Conservation (phyloP, 2,888 invertebrate genomes). For the Caenorhabditis sp. region DNA sequence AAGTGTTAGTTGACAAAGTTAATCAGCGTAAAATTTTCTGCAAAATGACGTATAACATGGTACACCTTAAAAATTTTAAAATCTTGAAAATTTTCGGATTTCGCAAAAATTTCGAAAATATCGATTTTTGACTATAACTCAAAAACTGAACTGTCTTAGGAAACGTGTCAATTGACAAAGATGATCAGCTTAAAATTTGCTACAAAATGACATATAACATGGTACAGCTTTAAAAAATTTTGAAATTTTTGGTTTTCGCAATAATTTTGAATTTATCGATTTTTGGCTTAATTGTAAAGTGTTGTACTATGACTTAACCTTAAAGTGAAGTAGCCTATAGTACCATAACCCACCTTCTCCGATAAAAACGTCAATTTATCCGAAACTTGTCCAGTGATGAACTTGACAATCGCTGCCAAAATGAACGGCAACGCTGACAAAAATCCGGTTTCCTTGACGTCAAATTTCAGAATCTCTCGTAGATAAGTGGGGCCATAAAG, state of each 20-base stretch:
- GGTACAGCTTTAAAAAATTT: neutral
- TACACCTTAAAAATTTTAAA: neutral
- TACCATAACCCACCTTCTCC: constrained; percentile 63
- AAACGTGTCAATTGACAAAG: neutral
- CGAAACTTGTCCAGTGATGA: constrained; percentile 70
- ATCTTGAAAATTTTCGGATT: neutral
- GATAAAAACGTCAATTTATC: constrained; percentile 70
- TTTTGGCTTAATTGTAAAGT: too few relatives aligned
- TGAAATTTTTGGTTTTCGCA: constrained; percentile 5
- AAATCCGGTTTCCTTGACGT: constrained; percentile 69
- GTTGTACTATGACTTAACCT: too few relatives aligned
- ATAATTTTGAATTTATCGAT: too few relatives aligned
- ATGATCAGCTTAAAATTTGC: constrained; percentile 1
- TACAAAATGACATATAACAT: neutral
- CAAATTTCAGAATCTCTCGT: constrained; percentile 67
- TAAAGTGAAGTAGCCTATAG: too few relatives aligned
- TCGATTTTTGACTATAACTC: neutral
- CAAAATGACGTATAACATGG: neutral
- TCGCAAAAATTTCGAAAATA: neutral
- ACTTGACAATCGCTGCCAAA: constrained; percentile 63
- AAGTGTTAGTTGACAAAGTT: neutral
- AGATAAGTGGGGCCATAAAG: constrained; percentile 65
- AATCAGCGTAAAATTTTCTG: neutral
- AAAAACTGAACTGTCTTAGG: neutral
- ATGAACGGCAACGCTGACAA: constrained; percentile 70